Conservation (phyloP, 2,888 invertebrate species). For the Agrilus mali region DNA sequence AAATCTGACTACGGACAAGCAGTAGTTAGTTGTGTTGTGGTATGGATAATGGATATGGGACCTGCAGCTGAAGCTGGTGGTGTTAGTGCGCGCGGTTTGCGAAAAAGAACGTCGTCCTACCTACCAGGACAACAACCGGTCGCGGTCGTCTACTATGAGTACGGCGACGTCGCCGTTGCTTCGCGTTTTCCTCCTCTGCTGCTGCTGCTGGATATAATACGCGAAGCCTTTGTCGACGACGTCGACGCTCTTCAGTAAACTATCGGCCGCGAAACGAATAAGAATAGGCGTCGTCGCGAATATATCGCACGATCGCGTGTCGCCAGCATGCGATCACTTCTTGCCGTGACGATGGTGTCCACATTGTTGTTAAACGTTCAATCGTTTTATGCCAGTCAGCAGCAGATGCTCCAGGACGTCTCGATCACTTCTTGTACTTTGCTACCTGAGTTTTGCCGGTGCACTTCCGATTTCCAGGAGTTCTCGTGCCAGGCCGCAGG, state of each 20-base stretch:
- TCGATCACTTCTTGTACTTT: conserved; percentile 14
- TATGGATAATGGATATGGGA: no score
- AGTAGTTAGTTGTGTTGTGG: no score
- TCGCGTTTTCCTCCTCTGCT: no score
- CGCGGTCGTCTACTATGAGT: no score
- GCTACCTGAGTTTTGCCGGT: conserved; percentile 20
- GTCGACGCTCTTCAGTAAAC: conserved; percentile 15
- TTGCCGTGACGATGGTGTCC: conserved; percentile 21
- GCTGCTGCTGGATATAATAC: no score
- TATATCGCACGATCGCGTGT: conserved; percentile 1
- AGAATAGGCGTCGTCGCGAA: conserved; percentile 13
- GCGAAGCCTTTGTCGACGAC: no score
- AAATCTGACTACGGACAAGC: no score
- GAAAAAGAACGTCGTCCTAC: no score
- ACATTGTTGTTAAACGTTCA: conserved; percentile 13
- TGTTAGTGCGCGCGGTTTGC: no score
- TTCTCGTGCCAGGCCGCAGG: conserved; percentile 23
- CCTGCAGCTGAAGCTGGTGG: no score
- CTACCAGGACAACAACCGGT: no score
- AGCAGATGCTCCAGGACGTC: conserved; percentile 12
- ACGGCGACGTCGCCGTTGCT: no score
- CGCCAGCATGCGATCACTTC: conserved; percentile 23
- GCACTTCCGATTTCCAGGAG: conserved; percentile 22
- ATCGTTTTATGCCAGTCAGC: conserved; percentile 7
- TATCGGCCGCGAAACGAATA: conserved; percentile 20